These are phyloP conservation scores for Sturmia bella DNA, from an alignment of 2,888 invertebrate species.

Conservation along the genomic window DNA sequence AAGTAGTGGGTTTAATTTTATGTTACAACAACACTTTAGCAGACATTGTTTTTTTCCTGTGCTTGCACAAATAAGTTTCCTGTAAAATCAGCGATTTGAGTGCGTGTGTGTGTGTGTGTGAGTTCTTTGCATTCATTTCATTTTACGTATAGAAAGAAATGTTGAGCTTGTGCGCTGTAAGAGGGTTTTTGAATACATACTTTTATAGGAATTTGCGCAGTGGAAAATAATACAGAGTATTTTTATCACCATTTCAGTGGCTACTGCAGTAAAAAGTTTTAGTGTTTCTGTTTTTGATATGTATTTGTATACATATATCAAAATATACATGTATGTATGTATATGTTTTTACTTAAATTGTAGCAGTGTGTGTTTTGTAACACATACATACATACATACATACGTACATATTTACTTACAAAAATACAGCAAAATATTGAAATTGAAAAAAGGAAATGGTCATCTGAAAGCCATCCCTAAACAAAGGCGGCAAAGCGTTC, in stretches of 20 bases:
- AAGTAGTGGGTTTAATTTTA: conserved; percentile 21
- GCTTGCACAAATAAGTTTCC: neutral
- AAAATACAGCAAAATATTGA: too few species aligned
- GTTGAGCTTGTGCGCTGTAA: conserved; percentile 80
- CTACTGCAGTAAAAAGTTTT: conserved; percentile 31
- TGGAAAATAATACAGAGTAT: conserved; percentile 72
- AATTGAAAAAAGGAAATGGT: too few species aligned
- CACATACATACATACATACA: neutral
- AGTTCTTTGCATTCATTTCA: conserved; percentile 45
- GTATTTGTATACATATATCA: neutral
- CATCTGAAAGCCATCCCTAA: too few species aligned
- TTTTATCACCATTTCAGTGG: conserved; percentile 21
- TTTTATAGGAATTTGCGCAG: conserved; percentile 81
- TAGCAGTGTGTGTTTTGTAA: conserved; percentile 7
- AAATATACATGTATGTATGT: too few species aligned
- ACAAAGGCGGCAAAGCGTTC: too few species aligned
- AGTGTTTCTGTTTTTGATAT: neutral
- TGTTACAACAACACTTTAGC: conserved; percentile 57
- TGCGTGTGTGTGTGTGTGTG: conserved; percentile 21
- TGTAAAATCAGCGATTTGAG: neutral
- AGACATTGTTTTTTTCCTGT: conserved; percentile 12
- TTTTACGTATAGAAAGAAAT: conserved; percentile 71
- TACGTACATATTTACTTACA: neutral
- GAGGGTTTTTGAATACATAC: conserved; percentile 81
- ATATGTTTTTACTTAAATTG: neutral